Base-by-base conservation (phyloP, 2,888 invertebrate species). In the Gymnocheta viridis region DNA sequence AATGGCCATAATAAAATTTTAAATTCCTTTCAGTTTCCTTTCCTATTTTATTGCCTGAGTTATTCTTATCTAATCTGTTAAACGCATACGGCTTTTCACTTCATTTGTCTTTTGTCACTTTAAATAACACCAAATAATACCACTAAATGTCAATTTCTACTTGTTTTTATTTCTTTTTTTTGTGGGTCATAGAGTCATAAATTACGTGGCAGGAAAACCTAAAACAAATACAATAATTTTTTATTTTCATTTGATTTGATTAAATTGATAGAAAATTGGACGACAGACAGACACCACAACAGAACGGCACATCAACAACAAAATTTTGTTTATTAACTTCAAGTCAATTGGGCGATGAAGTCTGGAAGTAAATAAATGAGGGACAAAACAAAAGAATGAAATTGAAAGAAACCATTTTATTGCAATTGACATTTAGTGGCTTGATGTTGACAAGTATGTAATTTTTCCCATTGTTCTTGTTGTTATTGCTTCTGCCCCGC, bases 221-320 rank as follows among this genome's bases (percentile, higher is more conserved):
- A 47, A 27, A 66, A 19, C 3, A 17, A 38, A 49, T 51, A 49
- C 12, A 67, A 22, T 49, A 19, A n/a, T 22, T 22, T 58, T 69
- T 56, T 27, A 44, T 56, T 70, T 44, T 9, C 14, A 56, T 56
- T 70, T 70, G 29, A 56, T 56, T 41, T 70, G 70, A 70, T 56
- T 44, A 41, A 56, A 56, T 70, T 56, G n/a, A 41, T 70, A 19
- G 41, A 70, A 41, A 54, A 69, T 54, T 69, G 12, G 17, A 24
- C 24, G 22, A 24, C n/a, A 69, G n/a, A n/a, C n/a, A n/a, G n/a
- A n/a, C n/a, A n/a, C n/a, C n/a, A n/a, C n/a, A n/a, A n/a, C n/a
- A n/a, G n/a, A n/a, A n/a, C n/a, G n/a, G n/a, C n/a, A n/a, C n/a
- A n/a, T n/a, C 17, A 10, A 38, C 51, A 35, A 27, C 9, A 10